Base-by-base conservation (phyloP, 2,797 vertebrate species). In the Enteromius fasciolatus region DNA sequence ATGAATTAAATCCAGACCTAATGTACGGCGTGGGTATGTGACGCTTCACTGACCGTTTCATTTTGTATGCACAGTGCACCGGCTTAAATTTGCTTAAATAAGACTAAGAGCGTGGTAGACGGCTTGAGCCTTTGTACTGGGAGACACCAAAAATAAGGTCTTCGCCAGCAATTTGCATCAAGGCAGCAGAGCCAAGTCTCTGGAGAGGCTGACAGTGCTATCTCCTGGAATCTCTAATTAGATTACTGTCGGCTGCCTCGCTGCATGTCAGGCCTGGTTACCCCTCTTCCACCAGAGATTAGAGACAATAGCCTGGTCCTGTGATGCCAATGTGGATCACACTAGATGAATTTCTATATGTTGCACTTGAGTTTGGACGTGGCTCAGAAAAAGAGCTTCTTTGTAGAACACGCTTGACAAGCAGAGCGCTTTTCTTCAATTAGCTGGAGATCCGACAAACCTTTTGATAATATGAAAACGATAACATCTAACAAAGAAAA, bases 151-250 rank as follows among this genome's bases (percentile, higher is more conserved):
- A 93, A 93, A 91, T 89, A 91, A 92, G 91, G 91, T 93, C 91
- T 92, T 94, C 89, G 75, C 76, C 89, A 86, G 87, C 91, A 89
- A 94, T 94, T 93, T 93, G 87, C 92, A 93, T 94, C 92, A 93
- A 89, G 83, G 86, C 88, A 89, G 88, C 88, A 76, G 86, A 89
- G 90, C 79, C 59, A 86, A 82, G 90, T 94, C 94, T 93, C 91
- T 44, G 84, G 93, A 93, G 94, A 89, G 89, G 86, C 83, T 89
- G 89, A 87, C 88, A 86, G 64, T 50, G 81, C 89, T 90, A 92
- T 94, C 93, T 94, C 92, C 91, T 91, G 89, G 92, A 94, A 94
- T 94, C 92, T 94, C 91, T 94, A 94, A 95, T 94, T 94, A 93
- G 93, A 94, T 94, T 94, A 94, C 94, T 90, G 92, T 94, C 94